Conservation (phyloP, 2,113 vertebrate genomes). For the Amblyornis subalaris region DNA sequence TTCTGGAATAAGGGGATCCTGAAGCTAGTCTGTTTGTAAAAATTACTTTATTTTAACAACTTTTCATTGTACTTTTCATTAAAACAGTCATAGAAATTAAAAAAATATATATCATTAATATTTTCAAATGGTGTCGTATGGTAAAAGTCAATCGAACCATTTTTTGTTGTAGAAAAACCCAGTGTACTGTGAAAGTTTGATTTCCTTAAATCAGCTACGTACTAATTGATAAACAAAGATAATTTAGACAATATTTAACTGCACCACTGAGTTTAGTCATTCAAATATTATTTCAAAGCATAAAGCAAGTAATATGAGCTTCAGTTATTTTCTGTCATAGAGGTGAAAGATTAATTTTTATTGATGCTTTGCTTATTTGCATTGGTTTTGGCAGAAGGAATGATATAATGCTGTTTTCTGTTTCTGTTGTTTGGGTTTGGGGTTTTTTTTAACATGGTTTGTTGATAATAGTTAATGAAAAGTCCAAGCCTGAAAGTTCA, state of each 20-base stretch:
- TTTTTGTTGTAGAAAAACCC: background rate
- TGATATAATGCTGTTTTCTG: background rate
- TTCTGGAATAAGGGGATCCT: background rate
- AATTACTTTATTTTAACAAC: background rate
- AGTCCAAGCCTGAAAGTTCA: background rate
- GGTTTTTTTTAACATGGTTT: background rate
- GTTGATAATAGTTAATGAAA: background rate
- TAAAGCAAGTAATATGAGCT: background rate
- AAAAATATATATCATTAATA: accelerated
- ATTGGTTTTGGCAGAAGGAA: background rate
- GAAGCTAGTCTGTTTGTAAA: background rate
- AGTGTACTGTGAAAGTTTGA: background rate
- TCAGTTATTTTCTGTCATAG: background rate
- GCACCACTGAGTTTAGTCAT: background rate
- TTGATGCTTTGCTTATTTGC: background rate
- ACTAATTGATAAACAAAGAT: background rate
- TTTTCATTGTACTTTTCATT: background rate
- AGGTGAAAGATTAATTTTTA: background rate
- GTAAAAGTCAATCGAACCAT: background rate
- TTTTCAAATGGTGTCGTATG: background rate
- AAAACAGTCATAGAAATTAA: background rate
- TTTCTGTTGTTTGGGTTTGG: accelerated
- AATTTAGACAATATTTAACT: background rate
- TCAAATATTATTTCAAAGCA: background rate
- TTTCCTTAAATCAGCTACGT: background rate